Evolutionary conservation across 2,888 invertebrate genomes (phyloP), one percentile per base, ranked within the genome.

Genomic region (Aphodius sticticus): DNA sequence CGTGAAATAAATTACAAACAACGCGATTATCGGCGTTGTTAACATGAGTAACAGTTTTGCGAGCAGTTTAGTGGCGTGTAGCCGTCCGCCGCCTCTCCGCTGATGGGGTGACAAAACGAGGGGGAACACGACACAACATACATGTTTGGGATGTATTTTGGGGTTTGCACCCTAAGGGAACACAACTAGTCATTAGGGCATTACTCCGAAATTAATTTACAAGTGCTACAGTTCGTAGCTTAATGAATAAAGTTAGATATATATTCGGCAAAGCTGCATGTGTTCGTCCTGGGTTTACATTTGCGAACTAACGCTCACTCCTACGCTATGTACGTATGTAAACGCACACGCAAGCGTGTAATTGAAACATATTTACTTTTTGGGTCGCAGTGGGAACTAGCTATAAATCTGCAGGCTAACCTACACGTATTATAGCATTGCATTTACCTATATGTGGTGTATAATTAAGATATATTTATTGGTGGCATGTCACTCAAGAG

Each of bases 161-260:
- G 85, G 84, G 84, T 83, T 84, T 82, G 82, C 81, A 79, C 82
- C 83, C 83, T 81, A 79, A 79, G 82, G 84, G 84, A 82, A 81
- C 83, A 83, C 84, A 86, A 86, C 88, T 86, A 87, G 88, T 88
- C 88, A 87, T 88, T 88, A 88, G 87, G 86, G 87, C 87, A 88
- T 88, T 88, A 84, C 87, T 85, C 85, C 84, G 85, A 88, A 88
- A 88, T 88, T 88, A 88, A 88, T 88, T 88, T 88, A 83, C 82
- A 83, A 84, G 83, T 82, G 83, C 81, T 81, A 82, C 83, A 82
- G 81, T 82, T 82, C 81, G 83, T 82, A 80, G 81, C 83, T 81
- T 83, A 83, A 82, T 83, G 83, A 83, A 82, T 83, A 82, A 82
- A 83, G 82, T 83, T 83, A 81, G 80, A 80, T 80, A 74, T 78